These are phyloP conservation scores for Petrocephalus microphthalmus DNA, from an alignment of 2,113 vertebrate genomes.

Conservation along the genomic window DNA sequence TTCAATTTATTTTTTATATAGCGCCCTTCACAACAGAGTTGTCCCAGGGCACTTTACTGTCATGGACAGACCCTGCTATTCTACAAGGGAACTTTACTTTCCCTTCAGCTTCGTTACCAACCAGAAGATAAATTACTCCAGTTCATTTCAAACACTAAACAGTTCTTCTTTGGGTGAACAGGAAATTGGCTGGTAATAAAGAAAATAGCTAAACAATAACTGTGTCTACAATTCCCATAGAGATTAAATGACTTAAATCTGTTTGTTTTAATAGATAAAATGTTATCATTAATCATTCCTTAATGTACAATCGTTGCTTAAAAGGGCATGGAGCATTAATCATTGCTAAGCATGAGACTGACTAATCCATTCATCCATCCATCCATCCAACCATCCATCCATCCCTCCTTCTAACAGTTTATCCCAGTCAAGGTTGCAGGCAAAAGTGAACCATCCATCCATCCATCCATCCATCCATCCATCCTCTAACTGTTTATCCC, in stretches of 20 bases:
- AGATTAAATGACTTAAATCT: neutral
- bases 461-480: neutral
- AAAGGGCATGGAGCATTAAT: too few relatives aligned
- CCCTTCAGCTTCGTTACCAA: neutral
- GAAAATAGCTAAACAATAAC: neutral
- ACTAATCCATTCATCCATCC: neutral
- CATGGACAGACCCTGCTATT: neutral
- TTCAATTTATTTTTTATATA: too few relatives aligned
- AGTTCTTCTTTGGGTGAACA: neutral
- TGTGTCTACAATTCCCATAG: neutral
- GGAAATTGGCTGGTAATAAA: neutral
- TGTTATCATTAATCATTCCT: neutral
- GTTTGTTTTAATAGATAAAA: neutral
- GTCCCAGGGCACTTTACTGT: neutral
- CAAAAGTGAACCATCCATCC: neutral
- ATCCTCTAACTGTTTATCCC: neutral
- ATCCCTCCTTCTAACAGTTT: neutral
- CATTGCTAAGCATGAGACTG: neutral
- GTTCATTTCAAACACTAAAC: neutral
- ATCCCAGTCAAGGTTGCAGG: neutral
- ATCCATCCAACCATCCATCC: neutral
- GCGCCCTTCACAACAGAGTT: too few relatives aligned
- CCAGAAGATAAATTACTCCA: neutral
- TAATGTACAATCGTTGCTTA: neutral
- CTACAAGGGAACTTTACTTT: neutral